phyloP scores from a whole-genome alignment of 2,888 invertebrate genomes.

The Drosophila mimetica region DNA sequence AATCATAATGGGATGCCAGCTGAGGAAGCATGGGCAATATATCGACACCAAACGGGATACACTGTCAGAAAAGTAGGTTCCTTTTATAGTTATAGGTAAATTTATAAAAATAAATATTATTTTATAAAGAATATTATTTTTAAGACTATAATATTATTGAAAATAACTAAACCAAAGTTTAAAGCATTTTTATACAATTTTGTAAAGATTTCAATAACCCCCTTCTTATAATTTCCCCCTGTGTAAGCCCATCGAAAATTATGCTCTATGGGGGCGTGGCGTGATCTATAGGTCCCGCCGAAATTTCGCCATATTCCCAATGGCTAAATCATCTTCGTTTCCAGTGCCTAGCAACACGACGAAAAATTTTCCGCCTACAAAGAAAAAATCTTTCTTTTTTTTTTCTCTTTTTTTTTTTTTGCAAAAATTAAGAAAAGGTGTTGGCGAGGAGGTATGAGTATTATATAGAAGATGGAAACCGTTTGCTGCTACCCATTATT shows the following conservation, averaged over 20 bases:
- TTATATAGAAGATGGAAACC: slow-evolving; percentile 16
- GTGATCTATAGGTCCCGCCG: background rate
- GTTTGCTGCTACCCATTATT: slow-evolving; percentile 48
- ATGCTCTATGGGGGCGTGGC: slow-evolving; percentile 3
- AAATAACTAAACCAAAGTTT: too few species aligned
- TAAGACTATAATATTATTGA: too few species aligned
- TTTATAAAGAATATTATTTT: background rate
- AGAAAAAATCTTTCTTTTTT: background rate
- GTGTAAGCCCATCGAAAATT: background rate
- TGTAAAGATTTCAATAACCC: too few species aligned
- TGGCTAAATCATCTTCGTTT: slow-evolving; percentile 17
- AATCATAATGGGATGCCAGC: slow-evolving; percentile 41
- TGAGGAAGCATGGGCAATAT: slow-evolving; percentile 10
- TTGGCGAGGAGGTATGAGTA: slow-evolving; percentile 12
- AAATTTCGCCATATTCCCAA: slow-evolving; percentile 15
- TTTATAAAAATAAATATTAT: background rate
- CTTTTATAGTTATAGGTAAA: background rate
- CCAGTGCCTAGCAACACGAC: slow-evolving; percentile 31
- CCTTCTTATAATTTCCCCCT: background rate
- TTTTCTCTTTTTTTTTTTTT: background rate
- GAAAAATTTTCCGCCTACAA: slow-evolving; percentile 23
- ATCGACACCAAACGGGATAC: slow-evolving; percentile 7
- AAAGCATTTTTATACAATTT: too few species aligned
- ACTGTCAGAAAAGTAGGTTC: background rate
- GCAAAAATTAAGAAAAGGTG: slow-evolving; percentile 19